A percentile compares a stretch with the other conserved stretches of the same genome.
Evolutionary conservation across 35 echinoderm and acorn worm genomes (phyloP).

Genomic region (Apostichopus californicus): DNA sequence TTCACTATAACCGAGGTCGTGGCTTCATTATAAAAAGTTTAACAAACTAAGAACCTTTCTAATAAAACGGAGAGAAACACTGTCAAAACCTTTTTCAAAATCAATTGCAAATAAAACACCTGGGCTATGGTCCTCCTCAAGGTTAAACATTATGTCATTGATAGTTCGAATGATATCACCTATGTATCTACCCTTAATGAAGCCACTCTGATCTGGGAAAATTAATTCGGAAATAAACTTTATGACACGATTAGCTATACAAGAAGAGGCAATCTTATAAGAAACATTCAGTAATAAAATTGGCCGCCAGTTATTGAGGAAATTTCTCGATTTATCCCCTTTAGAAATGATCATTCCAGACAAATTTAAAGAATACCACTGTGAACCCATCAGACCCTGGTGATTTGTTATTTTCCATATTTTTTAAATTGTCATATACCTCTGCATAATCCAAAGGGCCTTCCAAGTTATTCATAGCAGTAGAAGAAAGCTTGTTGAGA

Average conservation of each 20-base stretch:
- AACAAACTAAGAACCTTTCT: not conserved
- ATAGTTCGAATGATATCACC: conserved; percentile 6
- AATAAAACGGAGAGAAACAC: conserved; percentile 1
- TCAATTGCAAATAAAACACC: not conserved
- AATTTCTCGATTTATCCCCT: not conserved
- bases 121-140: not conserved
- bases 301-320: not conserved
- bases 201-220: not conserved
- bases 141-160: not conserved
- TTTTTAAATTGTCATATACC: not conserved
- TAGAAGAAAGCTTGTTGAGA: not conserved
- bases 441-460: not conserved
- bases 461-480: not conserved
- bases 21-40: not conserved
- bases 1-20: not conserved
- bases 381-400: not conserved
- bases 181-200: not conserved
- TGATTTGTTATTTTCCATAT: not conserved
- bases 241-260: conserved; percentile 12
- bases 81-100: conserved; percentile 9
- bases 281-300: conserved; percentile 22
- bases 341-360: conserved; percentile 9
- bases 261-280: not conserved
- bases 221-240: not conserved
- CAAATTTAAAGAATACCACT: not conserved